These are phyloP conservation scores for Galerucella pusilla DNA, from an alignment of 2,888 invertebrate species.

Conservation along the genomic window DNA sequence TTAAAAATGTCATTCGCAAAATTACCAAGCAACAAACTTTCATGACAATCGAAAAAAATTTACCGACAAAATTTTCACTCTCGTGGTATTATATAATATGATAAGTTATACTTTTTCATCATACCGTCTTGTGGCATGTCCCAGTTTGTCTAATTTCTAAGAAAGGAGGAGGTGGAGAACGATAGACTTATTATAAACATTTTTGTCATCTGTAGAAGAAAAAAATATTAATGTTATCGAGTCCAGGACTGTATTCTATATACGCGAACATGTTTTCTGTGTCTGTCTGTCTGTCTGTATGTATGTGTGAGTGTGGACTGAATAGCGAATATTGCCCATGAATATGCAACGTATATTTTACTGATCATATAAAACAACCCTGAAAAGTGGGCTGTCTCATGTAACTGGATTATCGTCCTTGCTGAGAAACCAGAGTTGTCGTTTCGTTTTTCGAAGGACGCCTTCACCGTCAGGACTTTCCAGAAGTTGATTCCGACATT, in stretches of 20 bases:
- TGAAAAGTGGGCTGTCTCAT: constrained; percentile 55
- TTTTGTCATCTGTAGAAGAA: no score
- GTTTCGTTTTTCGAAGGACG: constrained; percentile 17
- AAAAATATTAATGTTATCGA: background rate
- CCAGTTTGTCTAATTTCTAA: no score
- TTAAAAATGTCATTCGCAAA: no score
- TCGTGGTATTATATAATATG: no score
- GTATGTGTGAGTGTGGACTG: constrained; percentile 51
- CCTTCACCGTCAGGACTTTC: constrained; percentile 10
- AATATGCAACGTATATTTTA: constrained; percentile 60
- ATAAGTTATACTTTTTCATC: no score
- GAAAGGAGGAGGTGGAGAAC: no score
- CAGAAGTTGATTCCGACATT: background rate
- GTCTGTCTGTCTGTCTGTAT: constrained; percentile 26
- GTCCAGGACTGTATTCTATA: constrained; percentile 6
- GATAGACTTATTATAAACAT: no score
- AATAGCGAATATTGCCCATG: constrained; percentile 56
- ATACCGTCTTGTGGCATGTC: no score
- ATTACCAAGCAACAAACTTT: no score
- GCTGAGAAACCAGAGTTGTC: constrained; percentile 32
- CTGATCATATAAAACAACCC: constrained; percentile 59
- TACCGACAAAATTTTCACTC: no score
- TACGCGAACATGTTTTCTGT: background rate
- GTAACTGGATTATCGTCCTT: constrained; percentile 54
- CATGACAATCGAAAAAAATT: no score